A percentile compares a stretch with the other conserved stretches of the same genome.
These are phyloP conservation scores for Xiphophorus maculatus DNA, from an alignment of 2,113 vertebrate species.

Conservation along the genomic window DNA sequence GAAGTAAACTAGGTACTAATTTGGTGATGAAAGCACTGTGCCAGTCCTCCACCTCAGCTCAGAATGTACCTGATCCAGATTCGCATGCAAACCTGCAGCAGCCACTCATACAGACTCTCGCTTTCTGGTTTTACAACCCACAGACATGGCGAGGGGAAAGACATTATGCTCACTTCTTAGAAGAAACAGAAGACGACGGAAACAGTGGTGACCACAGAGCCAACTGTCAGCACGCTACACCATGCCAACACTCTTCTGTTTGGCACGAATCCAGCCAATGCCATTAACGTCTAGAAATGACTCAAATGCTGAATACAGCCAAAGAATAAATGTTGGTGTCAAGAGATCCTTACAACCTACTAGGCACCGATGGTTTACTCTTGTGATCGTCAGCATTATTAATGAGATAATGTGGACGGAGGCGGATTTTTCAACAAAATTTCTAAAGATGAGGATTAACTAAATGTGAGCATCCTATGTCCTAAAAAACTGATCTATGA, in stretches of 20 bases:
- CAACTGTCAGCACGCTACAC: conserved; percentile 61
- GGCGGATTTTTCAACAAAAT: no score
- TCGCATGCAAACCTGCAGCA: conserved; percentile 2
- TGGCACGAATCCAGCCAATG: not conserved
- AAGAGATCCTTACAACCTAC: no score
- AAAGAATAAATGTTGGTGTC: no score
- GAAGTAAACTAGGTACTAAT: conserved; percentile 28
- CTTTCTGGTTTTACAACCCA: conserved; percentile 28
- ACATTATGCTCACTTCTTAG: conserved; percentile 19
- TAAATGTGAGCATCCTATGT: no score
- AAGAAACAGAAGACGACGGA: conserved; percentile 45
- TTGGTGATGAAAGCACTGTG: conserved; percentile 27
- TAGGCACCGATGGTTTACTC: no score
- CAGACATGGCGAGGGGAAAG: conserved; percentile 30
- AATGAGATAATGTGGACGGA: no score
- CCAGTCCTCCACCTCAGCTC: not conserved
- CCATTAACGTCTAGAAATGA: not conserved
- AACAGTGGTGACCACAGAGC: conserved; percentile 66
- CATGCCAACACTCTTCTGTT: conserved; percentile 18
- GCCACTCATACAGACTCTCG: conserved; percentile 1
- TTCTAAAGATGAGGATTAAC: no score
- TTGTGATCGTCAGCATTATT: no score
- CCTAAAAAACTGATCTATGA: no score
- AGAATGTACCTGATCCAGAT: conserved; percentile 55
- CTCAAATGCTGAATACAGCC: not conserved